Percentiles rank a stretch among this genome's conserved stretches.
Evolutionary conservation across 1,140 invertebrate species (phyloP).

Genomic region (Teleogryllus occipitalis): DNA sequence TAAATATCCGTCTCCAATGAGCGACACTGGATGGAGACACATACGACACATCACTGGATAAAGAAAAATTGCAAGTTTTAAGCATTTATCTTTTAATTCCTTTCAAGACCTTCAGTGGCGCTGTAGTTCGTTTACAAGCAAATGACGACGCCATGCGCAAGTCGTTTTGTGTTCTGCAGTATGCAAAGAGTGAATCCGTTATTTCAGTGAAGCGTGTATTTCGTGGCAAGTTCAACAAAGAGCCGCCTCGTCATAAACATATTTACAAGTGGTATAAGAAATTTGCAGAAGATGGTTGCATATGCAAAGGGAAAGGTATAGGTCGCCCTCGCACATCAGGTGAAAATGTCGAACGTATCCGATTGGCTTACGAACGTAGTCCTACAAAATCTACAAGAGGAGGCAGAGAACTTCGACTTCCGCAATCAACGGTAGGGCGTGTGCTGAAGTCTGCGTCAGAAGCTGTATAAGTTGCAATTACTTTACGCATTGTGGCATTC

Average conservation of each 20-base stretch:
- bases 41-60: not conserved
- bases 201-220: conserved; percentile 17
- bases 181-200: conserved; percentile 3
- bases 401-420: too few species aligned
- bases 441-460: too few species aligned
- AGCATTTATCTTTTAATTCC: not conserved
- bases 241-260: conserved; percentile 15
- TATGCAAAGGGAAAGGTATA: conserved; percentile 17
- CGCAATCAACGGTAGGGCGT: too few species aligned
- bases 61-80: conserved; percentile 11
- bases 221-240: conserved; percentile 13
- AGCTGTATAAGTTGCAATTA: too few species aligned
- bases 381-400: not conserved
- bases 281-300: not conserved
- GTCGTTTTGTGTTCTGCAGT: conserved; percentile 15
- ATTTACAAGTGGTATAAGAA: conserved; percentile 9
- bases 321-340: conserved; percentile 11
- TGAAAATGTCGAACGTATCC: conserved; percentile 7
- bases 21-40: too few species aligned
- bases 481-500: too few species aligned
- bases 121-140: conserved; percentile 10
- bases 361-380: too few species aligned
- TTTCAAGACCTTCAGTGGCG: conserved; percentile 11
- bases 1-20: too few species aligned
- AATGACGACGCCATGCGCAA: conserved; percentile 7